phyloP scores from a whole-genome alignment of 2,888 invertebrate genomes.

The Subacronicta megacephala region DNA sequence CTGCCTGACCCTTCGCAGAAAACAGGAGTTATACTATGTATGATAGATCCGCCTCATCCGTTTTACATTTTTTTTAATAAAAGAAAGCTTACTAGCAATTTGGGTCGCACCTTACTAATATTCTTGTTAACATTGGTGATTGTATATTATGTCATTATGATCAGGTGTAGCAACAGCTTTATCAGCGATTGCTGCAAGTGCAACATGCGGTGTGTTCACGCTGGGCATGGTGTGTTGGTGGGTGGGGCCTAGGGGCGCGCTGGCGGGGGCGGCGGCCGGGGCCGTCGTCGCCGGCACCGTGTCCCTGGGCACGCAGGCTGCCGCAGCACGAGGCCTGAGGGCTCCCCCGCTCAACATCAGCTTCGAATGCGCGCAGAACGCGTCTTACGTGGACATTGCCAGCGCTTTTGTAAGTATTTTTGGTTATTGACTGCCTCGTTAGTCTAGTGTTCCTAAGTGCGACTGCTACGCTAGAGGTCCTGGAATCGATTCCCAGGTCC shows the following conservation, averaged over 20 bases:
- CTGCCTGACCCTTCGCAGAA: too few species aligned
- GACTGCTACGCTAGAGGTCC: too few species aligned
- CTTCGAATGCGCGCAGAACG: conserved; percentile 69
- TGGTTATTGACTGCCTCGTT: too few species aligned
- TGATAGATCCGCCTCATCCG: too few species aligned
- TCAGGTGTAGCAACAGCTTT: conserved; percentile 92
- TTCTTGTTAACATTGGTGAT: too few species aligned
- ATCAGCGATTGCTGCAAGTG: conserved; percentile 95
- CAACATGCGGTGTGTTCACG: conserved; percentile 95
- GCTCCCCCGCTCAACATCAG: conserved; percentile 79
- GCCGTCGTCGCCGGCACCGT: conserved; percentile 84
- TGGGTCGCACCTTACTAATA: too few species aligned
- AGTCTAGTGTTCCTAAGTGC: too few species aligned
- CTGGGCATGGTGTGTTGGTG: conserved; percentile 95
- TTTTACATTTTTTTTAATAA: too few species aligned
- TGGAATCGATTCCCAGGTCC: too few species aligned
- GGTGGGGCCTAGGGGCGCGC: conserved; percentile 92
- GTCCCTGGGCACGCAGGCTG: conserved; percentile 90
- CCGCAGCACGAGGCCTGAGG: conserved; percentile 90
- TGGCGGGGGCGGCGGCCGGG: conserved; percentile 87
- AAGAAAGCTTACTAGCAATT: too few species aligned
- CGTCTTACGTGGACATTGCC: conserved; percentile 69
- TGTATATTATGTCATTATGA: not conserved
- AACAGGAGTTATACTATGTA: too few species aligned
- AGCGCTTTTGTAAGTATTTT: conserved; percentile 76